phyloP scores from a whole-genome alignment of 2,113 vertebrate genomes.

The Acrocephalus kingi region DNA sequence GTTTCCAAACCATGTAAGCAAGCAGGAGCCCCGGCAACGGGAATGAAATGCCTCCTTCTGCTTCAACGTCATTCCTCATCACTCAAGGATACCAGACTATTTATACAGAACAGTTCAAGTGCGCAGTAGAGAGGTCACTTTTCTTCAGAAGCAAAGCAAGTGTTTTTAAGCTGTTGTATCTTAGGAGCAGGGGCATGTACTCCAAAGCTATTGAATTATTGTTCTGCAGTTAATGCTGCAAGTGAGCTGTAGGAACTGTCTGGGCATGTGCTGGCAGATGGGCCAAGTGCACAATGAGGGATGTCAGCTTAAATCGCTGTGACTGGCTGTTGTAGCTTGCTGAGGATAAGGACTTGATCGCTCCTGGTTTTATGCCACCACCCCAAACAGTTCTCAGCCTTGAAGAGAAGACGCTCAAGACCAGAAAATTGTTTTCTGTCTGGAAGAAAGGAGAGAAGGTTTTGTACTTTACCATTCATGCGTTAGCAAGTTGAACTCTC shows the following conservation, averaged over 20 bases:
- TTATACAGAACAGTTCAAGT: constrained; percentile 9
- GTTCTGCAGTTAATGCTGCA: neutral
- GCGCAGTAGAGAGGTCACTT: neutral
- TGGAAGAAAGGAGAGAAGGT: constrained; percentile 13
- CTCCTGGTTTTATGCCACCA: constrained; percentile 45
- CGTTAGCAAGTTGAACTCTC: constrained; percentile 90
- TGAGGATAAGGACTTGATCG: constrained; percentile 14
- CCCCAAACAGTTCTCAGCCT: neutral
- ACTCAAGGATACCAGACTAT: constrained; percentile 9
- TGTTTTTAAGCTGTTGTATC: constrained; percentile 35
- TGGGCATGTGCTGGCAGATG: constrained; percentile 41
- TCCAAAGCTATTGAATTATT: constrained; percentile 42
- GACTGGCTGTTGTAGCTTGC: constrained; percentile 20
- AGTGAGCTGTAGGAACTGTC: constrained; percentile 49
- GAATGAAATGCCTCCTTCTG: constrained; percentile 15
- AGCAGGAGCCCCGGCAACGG: neutral
- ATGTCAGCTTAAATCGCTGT: constrained; percentile 38
- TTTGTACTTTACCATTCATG: constrained; percentile 87
- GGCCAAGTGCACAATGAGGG: neutral
- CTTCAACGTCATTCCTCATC: neutral
- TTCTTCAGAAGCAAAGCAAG: constrained; percentile 14
- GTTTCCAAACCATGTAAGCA: neutral
- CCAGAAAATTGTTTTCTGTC: constrained; percentile 1
- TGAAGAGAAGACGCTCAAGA: neutral
- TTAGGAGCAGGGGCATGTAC: constrained; percentile 13